Evolutionary conservation across 2,888 invertebrate species (phyloP).

Genomic region (Dorcus parallelipipedus): DNA sequence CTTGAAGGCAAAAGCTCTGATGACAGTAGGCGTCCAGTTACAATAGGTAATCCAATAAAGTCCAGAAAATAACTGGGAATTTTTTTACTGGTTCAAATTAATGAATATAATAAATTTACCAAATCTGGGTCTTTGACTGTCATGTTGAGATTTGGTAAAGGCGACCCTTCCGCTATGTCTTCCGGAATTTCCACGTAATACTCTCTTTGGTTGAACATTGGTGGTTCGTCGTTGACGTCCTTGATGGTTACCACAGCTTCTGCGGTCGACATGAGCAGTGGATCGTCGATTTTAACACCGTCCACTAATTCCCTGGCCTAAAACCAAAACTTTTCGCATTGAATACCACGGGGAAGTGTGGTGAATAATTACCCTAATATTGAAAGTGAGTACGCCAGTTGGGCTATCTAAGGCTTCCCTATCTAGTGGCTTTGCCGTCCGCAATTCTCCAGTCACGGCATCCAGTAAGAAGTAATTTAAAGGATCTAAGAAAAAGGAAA

Average conservation of each 20-base stretch:
- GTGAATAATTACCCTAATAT: conserved; percentile 59
- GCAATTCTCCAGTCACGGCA: conserved; percentile 72
- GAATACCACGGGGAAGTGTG: background rate
- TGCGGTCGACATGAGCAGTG: conserved; percentile 65
- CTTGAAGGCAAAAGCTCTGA: no score
- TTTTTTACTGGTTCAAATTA: background rate
- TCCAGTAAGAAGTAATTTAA: conserved; percentile 83
- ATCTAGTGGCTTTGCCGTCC: conserved; percentile 80
- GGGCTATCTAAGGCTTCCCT: conserved; percentile 78
- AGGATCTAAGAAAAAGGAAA: conserved; percentile 62
- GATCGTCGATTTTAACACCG: conserved; percentile 65
- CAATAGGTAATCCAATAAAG: no score
- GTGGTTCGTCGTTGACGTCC: conserved; percentile 88
- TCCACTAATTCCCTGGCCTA: conserved; percentile 77
- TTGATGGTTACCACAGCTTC: conserved; percentile 79
- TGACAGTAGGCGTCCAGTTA: no score
- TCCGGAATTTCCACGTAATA: conserved; percentile 79
- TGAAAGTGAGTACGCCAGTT: conserved; percentile 73
- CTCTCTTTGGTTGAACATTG: conserved; percentile 76
- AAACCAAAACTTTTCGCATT: background rate
- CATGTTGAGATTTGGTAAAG: conserved; percentile 79
- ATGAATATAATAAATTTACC: conserved; percentile 52
- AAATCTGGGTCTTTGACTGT: conserved; percentile 83
- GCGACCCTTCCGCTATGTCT: conserved; percentile 76
- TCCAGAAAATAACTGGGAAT: no score